phyloP scores from a whole-genome alignment of 1,140 invertebrate genomes.

The Drosophila nigromelanica region DNA sequence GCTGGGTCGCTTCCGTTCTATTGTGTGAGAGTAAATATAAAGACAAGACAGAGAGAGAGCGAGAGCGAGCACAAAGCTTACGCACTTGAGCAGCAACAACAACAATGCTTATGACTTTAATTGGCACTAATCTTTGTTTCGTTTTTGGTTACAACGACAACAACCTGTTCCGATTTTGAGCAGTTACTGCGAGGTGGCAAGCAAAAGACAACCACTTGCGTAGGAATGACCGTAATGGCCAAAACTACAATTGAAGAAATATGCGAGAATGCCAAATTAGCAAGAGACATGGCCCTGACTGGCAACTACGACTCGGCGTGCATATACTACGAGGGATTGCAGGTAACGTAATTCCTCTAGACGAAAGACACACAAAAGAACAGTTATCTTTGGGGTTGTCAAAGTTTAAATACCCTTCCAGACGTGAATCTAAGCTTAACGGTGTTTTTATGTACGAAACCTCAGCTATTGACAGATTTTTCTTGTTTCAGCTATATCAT shows the following conservation, averaged over 20 bases:
- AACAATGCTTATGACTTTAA: constrained; percentile 54
- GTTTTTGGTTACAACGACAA: constrained; percentile 78
- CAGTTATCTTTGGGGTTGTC: background rate
- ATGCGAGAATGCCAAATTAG: constrained; percentile 95
- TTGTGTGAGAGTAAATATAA: constrained; percentile 53
- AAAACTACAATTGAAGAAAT: constrained; percentile 93
- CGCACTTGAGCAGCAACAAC: constrained; percentile 56
- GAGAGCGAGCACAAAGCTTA: constrained; percentile 42
- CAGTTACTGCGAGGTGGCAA: constrained; percentile 83
- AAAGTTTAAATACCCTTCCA: background rate
- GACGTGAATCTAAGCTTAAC: too few relatives aligned
- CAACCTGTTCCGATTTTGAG: constrained; percentile 66
- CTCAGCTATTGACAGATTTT: too few relatives aligned
- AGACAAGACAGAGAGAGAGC: constrained; percentile 16
- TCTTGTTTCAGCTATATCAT: too few relatives aligned
- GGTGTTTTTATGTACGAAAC: too few relatives aligned
- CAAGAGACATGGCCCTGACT: constrained; percentile 96
- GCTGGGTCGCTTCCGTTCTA: constrained; percentile 76
- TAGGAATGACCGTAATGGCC: constrained; percentile 90
- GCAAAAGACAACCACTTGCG: constrained; percentile 84
- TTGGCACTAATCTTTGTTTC: constrained; percentile 77
- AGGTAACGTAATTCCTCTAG: constrained; percentile 81
- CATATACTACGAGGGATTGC: constrained; percentile 97
- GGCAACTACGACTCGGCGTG: constrained; percentile 97
- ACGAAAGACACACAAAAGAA: background rate